A percentile compares a stretch with the other conserved stretches of the same genome.
Evolutionary conservation across 2,888 invertebrate species (phyloP).

Genomic region (Drosophila neotestacea): DNA sequence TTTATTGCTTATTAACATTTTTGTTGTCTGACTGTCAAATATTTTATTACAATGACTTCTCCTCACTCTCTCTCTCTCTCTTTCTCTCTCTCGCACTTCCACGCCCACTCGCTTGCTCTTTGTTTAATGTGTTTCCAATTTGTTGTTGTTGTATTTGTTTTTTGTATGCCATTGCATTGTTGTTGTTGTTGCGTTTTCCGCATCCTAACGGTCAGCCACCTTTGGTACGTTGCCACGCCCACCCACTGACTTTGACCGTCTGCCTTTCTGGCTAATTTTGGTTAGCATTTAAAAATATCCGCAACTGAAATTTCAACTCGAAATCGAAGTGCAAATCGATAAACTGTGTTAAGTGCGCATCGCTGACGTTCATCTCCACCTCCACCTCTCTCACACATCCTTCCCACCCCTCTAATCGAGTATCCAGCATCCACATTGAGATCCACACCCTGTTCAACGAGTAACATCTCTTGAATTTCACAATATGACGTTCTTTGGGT

Average conservation of each 20-base stretch:
- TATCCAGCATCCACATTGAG: constrained; percentile 1
- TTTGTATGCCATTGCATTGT: constrained; percentile 13
- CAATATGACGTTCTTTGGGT: constrained; percentile 65
- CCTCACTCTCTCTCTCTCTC: constrained; percentile 14
- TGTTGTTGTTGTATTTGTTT: constrained; percentile 21
- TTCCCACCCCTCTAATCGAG: not conserved
- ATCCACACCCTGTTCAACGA: constrained; percentile 29
- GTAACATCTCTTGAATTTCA: constrained; percentile 9
- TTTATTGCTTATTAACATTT: constrained; percentile 76
- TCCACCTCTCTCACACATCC: not conserved
- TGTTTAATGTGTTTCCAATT: constrained; percentile 45
- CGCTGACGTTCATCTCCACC: constrained; percentile 27
- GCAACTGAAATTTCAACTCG: constrained; percentile 35
- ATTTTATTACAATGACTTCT: constrained; percentile 47
- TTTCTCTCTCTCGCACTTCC: not conserved
- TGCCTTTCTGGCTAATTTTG: constrained; percentile 41
- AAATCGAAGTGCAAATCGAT: constrained; percentile 48
- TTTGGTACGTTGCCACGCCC: constrained; percentile 54
- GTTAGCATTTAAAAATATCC: constrained; percentile 45
- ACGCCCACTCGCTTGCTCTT: constrained; percentile 15
- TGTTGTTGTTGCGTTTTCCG: constrained; percentile 55
- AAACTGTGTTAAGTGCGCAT: constrained; percentile 62
- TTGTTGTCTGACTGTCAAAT: constrained; percentile 51
- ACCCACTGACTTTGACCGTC: constrained; percentile 62
- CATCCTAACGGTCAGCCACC: constrained; percentile 70